phyloP scores from a whole-genome alignment of 2,797 vertebrate species.

The Hippocampus kuda region DNA sequence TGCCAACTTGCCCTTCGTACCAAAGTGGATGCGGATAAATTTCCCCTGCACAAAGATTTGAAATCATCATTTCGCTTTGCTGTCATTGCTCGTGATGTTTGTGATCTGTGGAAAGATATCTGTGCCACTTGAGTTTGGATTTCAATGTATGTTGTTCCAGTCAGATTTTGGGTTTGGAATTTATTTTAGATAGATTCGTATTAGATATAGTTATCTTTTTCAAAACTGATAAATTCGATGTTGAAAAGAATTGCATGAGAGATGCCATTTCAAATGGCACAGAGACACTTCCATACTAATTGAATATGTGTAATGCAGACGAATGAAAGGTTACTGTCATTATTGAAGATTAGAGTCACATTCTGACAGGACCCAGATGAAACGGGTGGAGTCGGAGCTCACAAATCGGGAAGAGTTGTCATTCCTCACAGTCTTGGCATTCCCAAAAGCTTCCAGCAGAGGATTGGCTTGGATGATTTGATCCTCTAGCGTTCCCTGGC shows the following conservation, averaged over 20 bases:
- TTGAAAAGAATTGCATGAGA: background rate
- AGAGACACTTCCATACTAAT: background rate
- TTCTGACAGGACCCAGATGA: background rate
- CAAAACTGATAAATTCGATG: too few species aligned
- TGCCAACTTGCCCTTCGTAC: slow-evolving; percentile 74
- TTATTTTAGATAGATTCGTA: background rate
- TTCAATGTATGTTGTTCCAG: background rate
- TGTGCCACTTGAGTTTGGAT: background rate
- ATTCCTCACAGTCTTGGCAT: slow-evolving; percentile 58
- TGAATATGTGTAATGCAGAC: background rate
- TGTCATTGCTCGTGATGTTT: background rate
- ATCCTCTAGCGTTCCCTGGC: slow-evolving; percentile 48
- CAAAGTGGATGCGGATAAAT: slow-evolving; percentile 83
- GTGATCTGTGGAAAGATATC: background rate
- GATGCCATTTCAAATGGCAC: background rate
- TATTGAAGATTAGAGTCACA: slow-evolving; percentile 1
- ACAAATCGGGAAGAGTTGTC: slow-evolving; percentile 56
- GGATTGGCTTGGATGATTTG: slow-evolving; percentile 55
- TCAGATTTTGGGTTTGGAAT: background rate
- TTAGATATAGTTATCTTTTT: too few species aligned
- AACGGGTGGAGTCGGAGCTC: slow-evolving; percentile 14
- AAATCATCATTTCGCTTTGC: background rate
- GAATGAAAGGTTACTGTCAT: background rate
- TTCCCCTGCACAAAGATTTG: slow-evolving; percentile 62
- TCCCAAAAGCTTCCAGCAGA: slow-evolving; percentile 55